Base-by-base conservation (phyloP, 2,797 vertebrate genomes). In the Gephyroberyx darwinii region DNA sequence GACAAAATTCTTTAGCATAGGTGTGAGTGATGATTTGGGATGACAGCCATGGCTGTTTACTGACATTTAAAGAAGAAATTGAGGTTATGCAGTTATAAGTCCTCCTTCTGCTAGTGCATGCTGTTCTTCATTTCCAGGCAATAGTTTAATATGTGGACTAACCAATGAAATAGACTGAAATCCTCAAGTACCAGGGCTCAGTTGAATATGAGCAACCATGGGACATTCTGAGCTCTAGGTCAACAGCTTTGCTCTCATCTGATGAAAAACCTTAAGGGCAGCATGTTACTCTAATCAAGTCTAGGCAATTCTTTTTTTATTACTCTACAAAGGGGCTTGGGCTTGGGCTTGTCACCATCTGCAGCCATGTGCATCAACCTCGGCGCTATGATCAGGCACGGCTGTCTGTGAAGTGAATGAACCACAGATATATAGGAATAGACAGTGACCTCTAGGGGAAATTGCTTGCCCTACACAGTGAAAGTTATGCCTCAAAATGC, bases 371-470 rank as follows among this genome's bases (percentile, higher is more conserved):
- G 39, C 8, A 41, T 41, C 8, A 41, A 2, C 16, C 9, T 37
- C 30, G 5, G 8, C 22, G 13, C 2, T 1, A 12, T 22, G 13
- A 65, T 54, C 4, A 66, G 4, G 6, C 31, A 16, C 30, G 0
- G 4, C 4, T 30, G 7, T 6, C 30, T 30, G 37, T 41, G 4
- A 60, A 62, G 19, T 39, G 37, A 41, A 16, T 41, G 6, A 51
- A 55, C 10, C 6, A 1, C 10, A 12, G 22, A 5, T 5, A 35
- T 8, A 12, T 45, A 64, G 55, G 5, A 73, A 19, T 0, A 58
- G 10, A 60, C 35, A 72, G 68, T 14, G 70, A 74, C 81, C 75
- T 81, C 87, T 77, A 63, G 43, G 3, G 82, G 78, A 37, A 33
- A 39, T 35, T 22, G 0, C 8, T 19, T 35, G 33, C n/a, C 26